A percentile compares a stretch with the other conserved stretches of the same genome.
Conservation (phyloP, 2,888 invertebrate genomes). For the Cataglyphis livida region DNA sequence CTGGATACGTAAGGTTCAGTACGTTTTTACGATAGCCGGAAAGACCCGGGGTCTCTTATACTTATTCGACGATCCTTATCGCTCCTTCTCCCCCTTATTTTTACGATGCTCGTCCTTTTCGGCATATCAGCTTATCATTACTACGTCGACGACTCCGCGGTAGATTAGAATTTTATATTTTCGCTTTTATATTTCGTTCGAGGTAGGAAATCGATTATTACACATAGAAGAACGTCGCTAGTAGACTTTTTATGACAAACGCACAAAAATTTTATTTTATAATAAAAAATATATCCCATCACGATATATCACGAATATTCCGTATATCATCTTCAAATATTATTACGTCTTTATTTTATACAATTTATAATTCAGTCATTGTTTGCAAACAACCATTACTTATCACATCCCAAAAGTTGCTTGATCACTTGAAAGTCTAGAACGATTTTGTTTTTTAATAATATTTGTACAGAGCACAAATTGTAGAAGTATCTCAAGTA, state of each 20-base stretch:
- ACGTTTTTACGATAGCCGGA: conserved; percentile 48
- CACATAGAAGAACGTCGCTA: neutral
- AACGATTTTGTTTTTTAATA: neutral
- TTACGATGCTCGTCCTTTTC: conserved; percentile 57
- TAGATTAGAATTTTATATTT: conserved; percentile 66
- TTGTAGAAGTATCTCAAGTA: conserved; percentile 52
- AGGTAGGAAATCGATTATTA: conserved; percentile 61
- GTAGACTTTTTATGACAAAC: neutral
- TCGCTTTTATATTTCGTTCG: conserved; percentile 4
- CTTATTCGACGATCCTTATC: conserved; percentile 64
- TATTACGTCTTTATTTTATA: neutral
- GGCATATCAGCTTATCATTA: conserved; percentile 59
- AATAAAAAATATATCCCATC: neutral
- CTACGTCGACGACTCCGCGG: conserved; percentile 43
- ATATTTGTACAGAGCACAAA: conserved; percentile 60
- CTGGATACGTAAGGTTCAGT: conserved; percentile 37
- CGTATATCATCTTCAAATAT: neutral
- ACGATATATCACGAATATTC: conserved; percentile 16
- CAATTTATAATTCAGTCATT: neutral
- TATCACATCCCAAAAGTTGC: neutral
- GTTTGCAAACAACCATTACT: neutral
- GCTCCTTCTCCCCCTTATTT: conserved; percentile 44
- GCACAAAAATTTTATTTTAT: conserved; percentile 20
- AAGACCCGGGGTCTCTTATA: conserved; percentile 25
- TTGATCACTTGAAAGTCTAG: neutral